These are phyloP conservation scores for Enteromius afrohamiltoni DNA, from an alignment of 2,797 vertebrate genomes.

Conservation along the genomic window DNA sequence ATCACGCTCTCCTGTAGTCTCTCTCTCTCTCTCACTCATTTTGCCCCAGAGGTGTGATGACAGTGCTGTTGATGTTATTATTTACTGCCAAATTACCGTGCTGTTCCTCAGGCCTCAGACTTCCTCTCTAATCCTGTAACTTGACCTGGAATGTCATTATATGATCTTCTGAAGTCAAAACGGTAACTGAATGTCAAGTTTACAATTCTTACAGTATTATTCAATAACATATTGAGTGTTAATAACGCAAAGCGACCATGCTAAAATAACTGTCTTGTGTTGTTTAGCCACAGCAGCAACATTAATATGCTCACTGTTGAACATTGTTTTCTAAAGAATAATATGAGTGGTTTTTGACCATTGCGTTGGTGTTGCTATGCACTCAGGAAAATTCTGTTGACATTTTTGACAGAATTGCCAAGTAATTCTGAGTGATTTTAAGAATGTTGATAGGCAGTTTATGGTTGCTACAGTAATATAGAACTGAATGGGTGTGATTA, in stretches of 20 bases:
- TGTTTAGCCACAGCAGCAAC: no score
- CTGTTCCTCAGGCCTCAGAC: constrained; percentile 21
- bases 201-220: not conserved
- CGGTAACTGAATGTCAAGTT: not conserved
- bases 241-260: not conserved
- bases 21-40: constrained; percentile 6
- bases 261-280: not conserved
- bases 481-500: not conserved
- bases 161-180: not conserved
- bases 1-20: constrained; percentile 56
- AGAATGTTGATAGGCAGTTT: not conserved
- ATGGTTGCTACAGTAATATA: not conserved
- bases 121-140: constrained; percentile 9
- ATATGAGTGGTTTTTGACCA: not conserved
- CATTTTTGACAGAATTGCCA: no score
- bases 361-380: not conserved
- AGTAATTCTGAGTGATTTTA: not conserved
- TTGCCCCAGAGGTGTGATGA: constrained; percentile 46
- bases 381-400: not conserved
- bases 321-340: not conserved
- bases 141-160: constrained; percentile 18
- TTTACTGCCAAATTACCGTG: constrained; percentile 51
- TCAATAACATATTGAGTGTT: not conserved
- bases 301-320: not conserved
- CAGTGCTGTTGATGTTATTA: constrained; percentile 42